Evolutionary conservation across 37 sponge, comb jelly and placozoan genomes (phyloP).

Genomic region (Amphimedon queenslandica): DNA sequence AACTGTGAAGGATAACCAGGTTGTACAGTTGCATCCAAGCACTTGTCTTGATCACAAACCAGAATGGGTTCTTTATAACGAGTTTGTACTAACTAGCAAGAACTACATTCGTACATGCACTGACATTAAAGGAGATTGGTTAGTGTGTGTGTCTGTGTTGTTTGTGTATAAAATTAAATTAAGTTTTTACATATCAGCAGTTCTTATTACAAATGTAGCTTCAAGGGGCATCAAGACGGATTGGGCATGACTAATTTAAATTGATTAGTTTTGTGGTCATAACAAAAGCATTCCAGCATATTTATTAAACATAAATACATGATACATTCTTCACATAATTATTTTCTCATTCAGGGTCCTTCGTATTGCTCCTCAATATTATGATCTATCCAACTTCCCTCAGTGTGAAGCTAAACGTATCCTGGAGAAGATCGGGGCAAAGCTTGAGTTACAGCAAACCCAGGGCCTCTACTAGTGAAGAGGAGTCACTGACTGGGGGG

Average conservation of each 20-base stretch:
- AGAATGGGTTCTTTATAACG: slow-evolving; percentile 99
- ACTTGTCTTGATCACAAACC: slow-evolving; percentile 99
- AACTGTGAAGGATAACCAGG: slow-evolving; percentile 98
- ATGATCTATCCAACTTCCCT: slow-evolving; percentile 97
- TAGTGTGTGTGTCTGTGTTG: slow-evolving; percentile 8
- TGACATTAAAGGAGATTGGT: slow-evolving; percentile 98
- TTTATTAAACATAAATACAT: too few relatives aligned
- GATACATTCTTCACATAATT: too few relatives aligned
- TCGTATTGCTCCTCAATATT: slow-evolving; percentile 87
- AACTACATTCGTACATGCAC: slow-evolving; percentile 98
- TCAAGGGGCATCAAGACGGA: too few relatives aligned
- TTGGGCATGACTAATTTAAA: too few relatives aligned
- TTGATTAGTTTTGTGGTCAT: too few relatives aligned
- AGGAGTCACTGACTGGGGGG: slow-evolving; percentile 4
- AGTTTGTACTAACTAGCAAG: slow-evolving; percentile 99
- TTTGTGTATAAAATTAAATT: too few relatives aligned
- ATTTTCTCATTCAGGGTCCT: slow-evolving; percentile 91
- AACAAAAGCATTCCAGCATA: too few relatives aligned
- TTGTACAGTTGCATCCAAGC: slow-evolving; percentile 98
- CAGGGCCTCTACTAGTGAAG: slow-evolving; percentile 46
- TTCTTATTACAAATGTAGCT: too few relatives aligned
- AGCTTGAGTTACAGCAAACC: slow-evolving; percentile 48
- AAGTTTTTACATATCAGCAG: too few relatives aligned
- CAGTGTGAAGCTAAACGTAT: slow-evolving; percentile 94
- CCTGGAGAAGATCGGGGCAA: slow-evolving; percentile 76